Base-by-base conservation (phyloP, 2,888 invertebrate genomes). In the Archips xylosteana region DNA sequence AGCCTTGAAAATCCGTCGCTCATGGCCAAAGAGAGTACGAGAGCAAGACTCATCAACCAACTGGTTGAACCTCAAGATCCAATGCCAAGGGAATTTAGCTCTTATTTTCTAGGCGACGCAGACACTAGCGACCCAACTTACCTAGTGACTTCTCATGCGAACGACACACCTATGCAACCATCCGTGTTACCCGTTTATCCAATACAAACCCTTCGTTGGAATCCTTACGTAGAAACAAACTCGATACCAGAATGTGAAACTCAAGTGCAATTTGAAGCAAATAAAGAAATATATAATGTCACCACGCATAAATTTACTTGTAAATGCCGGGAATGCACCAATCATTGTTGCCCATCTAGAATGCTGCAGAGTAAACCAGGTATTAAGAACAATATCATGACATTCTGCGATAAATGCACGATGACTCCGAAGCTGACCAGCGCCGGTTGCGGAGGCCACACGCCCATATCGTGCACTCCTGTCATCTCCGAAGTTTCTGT, bases 341-440 rank as follows among this genome's bases (percentile, higher is more conserved):
- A 75, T 4, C 76, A 74, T 6, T 75, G 76, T 0, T 87, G 87
- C 66, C 83, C 80, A 2, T 80, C 78, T 0, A 78, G 74, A 74
- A 39, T 69, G 1, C 75, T 77, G 0, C 70, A 75, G 3, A 59
- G 73, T 1, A 42, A 45, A 2, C 13, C 9, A 8, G 62, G 10
- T 10, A 83, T 84, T 36, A 86, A 79, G 76, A 82, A 85, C 42
- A 89, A 89, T 69, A 88, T 91, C 42, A 85, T 85, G 82, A 86
- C 78, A 0, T 92, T 89, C 75, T 75, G 76, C 34, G 89, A 92
- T 70, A 84, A 77, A 15, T 77, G 70, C 45, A 92, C 92, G 0
- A 92, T 90, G 90, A 92, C 92, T 9, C 79, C 79, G 0, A 83
- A 75, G 34, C n/a, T 87, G n/a, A 81, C 78, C 9, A 87, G 90